Percentiles rank a stretch among this genome's conserved stretches.
Evolutionary conservation across 2,113 vertebrate species (phyloP).

Genomic region (Cettia cetti): DNA sequence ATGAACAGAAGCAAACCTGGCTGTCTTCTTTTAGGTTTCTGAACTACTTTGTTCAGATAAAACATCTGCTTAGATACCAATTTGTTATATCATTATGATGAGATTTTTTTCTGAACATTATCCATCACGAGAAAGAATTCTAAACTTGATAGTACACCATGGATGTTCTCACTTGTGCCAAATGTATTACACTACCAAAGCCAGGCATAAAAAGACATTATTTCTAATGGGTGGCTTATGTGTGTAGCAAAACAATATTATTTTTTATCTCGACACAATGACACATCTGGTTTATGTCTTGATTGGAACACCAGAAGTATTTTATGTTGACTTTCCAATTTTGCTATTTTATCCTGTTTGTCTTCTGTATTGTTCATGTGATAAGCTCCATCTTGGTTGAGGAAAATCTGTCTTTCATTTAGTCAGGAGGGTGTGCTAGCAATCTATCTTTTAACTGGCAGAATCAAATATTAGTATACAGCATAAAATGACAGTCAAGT

Average conservation of each 20-base stretch:
- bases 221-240: neutral
- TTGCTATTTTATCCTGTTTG: neutral
- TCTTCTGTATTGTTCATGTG: neutral
- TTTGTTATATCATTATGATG: neutral
- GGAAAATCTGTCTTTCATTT: neutral
- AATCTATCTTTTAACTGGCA: neutral
- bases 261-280: neutral
- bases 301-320: neutral
- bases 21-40: neutral
- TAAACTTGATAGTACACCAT: neutral
- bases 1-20: neutral
- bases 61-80: neutral
- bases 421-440: neutral
- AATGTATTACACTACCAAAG: neutral
- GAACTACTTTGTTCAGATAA: slow-evolving; percentile 1
- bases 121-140: neutral
- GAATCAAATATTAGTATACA: neutral
- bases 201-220: neutral
- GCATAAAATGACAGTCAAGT: neutral
- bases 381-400: neutral
- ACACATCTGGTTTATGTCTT: neutral
- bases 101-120: neutral
- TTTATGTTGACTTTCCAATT: neutral
- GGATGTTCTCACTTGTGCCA: neutral
- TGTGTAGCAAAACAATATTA: neutral